phyloP scores from a whole-genome alignment of 1,140 invertebrate genomes.

The Bombus fervidus region DNA sequence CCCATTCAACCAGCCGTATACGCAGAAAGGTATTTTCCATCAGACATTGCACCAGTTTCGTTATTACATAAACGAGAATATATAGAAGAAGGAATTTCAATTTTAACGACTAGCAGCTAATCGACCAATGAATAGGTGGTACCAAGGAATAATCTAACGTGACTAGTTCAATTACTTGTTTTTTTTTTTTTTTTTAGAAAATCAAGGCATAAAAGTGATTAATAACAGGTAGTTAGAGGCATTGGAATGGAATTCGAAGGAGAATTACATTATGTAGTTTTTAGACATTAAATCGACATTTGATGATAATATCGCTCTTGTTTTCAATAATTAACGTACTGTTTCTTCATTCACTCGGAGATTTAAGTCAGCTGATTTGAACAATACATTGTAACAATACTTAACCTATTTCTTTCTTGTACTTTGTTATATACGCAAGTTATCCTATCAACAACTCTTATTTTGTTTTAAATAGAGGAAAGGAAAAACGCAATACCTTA shows the following conservation, averaged over 20 bases:
- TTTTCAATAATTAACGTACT: background rate
- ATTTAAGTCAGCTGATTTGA: background rate
- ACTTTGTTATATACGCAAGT: background rate
- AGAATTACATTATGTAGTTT: background rate
- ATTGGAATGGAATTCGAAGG: background rate
- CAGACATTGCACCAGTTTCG: background rate
- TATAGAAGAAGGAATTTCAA: background rate
- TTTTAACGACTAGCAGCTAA: constrained; percentile 6
- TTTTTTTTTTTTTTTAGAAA: background rate
- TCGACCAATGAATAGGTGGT: no score
- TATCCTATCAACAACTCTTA: background rate
- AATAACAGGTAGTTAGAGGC: background rate
- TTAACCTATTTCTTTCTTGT: background rate
- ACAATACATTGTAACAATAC: background rate
- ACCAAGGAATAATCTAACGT: background rate
- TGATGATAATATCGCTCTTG: background rate
- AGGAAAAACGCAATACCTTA: background rate
- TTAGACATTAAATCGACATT: background rate
- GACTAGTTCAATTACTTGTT: background rate
- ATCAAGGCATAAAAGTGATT: background rate
- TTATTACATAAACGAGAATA: constrained; percentile 33
- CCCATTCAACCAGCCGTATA: background rate
- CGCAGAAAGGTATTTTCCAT: constrained; percentile 15
- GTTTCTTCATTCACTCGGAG: background rate
- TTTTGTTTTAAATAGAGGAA: background rate